phyloP scores from a whole-genome alignment of 2,797 vertebrate species.

The Mormyrus hasselquistii region DNA sequence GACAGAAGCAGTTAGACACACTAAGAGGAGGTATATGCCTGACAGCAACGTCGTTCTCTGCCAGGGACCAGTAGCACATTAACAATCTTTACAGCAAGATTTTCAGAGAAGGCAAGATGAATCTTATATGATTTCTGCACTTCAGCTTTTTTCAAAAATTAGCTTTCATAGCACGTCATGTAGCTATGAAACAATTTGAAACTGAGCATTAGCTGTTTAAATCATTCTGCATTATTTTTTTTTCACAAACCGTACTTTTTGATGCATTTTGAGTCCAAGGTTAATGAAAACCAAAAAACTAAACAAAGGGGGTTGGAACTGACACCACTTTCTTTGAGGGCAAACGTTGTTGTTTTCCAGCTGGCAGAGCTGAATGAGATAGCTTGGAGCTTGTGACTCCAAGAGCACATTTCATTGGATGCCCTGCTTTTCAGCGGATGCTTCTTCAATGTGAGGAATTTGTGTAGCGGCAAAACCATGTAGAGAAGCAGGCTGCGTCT shows the following conservation, averaged over 20 bases:
- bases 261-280: neutral
- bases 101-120: neutral
- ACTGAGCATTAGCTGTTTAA: neutral
- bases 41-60: neutral
- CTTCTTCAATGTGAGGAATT: neutral
- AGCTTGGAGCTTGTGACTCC: conserved; percentile 12
- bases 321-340: neutral
- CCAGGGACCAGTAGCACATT: neutral
- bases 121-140: neutral
- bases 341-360: neutral
- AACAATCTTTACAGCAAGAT: neutral
- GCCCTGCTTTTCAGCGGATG: neutral
- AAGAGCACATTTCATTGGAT: neutral
- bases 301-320: neutral
- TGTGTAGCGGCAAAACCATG: neutral
- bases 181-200: neutral
- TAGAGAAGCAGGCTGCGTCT: neutral
- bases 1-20: neutral
- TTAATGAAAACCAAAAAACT: neutral
- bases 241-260: neutral
- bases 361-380: conserved; percentile 8
- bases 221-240: neutral
- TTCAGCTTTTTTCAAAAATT: neutral
- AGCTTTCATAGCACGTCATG: neutral
- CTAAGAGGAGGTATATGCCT: neutral